Evolutionary conservation across 2,888 invertebrate genomes (phyloP), one percentile per base, ranked within the genome.

Genomic region (Melanostoma scalare): DNA sequence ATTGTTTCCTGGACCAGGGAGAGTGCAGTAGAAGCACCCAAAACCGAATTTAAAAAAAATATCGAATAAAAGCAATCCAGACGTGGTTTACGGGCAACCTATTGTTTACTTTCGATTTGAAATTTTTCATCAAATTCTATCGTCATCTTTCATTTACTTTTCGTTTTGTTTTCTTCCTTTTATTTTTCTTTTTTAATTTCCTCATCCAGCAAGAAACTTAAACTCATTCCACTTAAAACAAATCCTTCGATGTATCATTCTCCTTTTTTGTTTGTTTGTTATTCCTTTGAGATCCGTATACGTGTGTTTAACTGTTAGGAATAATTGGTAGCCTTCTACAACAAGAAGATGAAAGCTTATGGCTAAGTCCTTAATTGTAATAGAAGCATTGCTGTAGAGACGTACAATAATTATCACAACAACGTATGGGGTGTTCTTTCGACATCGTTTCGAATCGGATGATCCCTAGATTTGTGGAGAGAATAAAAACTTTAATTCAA

Each of bases 61-160:
- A 40, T 61, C 40, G 2, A 48, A 36, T 31, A 58, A 36, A 56
- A 8, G 35, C 9, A 69, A 35, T 36, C 33, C 67, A 60, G 48
- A 67, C 53, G 53, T 55, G 44, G 67, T 48, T 55, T 56, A 68
- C n/a, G 48, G 30, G 8, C 50, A 55, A 63, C 33, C 63, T 56
- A 48, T 79, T 79, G 79, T 79, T 79, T 74, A 35, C 38, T 63
- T 79, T 74, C 58, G 63, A 79, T 69, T 63, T 63, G 53, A 71
- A 81, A 81, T 71, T 76, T 52, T 76, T 76, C 63, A 81, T 65
- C 76, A 65, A 71, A 71, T 71, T 76, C 60, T 36, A 53, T 65
- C 58, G 53, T 76, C 65, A 71, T 80, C 30, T 55, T 63, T 38
- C 35, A 20, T 38, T 9, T 48, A 38, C 8, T 31, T 38, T 65